Base-by-base conservation (phyloP, 2,888 invertebrate genomes). In the Aporophyla nigra region DNA sequence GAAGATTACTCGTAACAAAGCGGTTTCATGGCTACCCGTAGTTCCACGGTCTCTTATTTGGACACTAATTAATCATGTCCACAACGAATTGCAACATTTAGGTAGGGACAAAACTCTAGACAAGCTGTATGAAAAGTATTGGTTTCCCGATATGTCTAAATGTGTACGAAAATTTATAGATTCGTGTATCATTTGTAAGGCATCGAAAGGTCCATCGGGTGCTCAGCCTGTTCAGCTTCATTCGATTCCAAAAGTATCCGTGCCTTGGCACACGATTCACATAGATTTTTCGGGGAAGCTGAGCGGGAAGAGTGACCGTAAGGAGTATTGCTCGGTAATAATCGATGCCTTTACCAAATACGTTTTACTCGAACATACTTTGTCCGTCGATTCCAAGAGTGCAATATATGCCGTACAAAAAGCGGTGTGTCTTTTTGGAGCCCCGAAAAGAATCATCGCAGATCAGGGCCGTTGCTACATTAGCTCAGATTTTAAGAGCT, bases 271-370 rank as follows among this genome's bases (percentile, higher is more conserved):
- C 43, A 76, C 76, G 1, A 43, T 76, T 16, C 76, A 76, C 5
- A 72, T 76, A 1, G 76, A 72, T n/a, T 24, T 76, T 9, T 63
- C 76, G 14, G 76, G 76, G 4, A 76, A 89, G 49, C 74, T 90
- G 0, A 89, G 88, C 40, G 89, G 88, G 0, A 91, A 90, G 46
- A 89, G 86, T 9, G 75, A 75, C n/a, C 49, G 70, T 1, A 75
- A 75, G 12, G 75, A 75, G 51, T 70, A 75, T 58, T 43, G 85
- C 2, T 87, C 83, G 0, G 89, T 89, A 2, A 81, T 87, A 0
- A 87, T 90, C 0, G 90, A 91, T 40, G 80, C 74, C 0, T 90
- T 89, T 61, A 89, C 86, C 0, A 89, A 89, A 63, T 89, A 81
- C 54, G 76, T 87, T 1, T 62, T 89, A 0, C 43, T 88, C 2